A percentile compares a stretch with the other conserved stretches of the same genome.
Conservation (phyloP, 2,888 invertebrate genomes). For the Xestia rhomboidea region DNA sequence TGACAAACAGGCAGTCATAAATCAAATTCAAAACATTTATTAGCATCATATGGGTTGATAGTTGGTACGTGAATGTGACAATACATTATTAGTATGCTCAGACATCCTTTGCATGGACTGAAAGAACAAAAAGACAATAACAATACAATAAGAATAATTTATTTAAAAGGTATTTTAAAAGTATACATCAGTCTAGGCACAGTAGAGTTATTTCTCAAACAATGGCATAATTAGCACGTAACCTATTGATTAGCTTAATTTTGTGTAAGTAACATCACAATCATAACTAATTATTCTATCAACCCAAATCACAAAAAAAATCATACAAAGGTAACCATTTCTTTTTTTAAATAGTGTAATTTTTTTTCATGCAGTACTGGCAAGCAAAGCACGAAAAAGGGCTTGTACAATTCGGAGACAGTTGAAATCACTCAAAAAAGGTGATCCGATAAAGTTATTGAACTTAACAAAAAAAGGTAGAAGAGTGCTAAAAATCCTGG, state of each 20-base stretch:
- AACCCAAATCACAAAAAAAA: neutral
- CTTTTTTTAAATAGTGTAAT: neutral
- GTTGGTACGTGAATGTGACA: no score
- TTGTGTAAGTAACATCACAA: neutral
- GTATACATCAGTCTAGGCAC: no score
- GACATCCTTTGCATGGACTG: no score
- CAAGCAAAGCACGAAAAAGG: constrained; percentile 10
- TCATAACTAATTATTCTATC: neutral
- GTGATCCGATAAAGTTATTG: constrained; percentile 5
- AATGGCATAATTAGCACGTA: neutral
- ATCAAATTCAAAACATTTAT: no score
- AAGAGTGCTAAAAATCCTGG: constrained; percentile 14
- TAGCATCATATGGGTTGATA: no score
- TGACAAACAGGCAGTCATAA: no score
- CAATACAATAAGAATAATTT: no score
- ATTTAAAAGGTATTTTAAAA: no score
- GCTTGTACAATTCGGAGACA: constrained; percentile 21
- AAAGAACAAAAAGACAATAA: no score
- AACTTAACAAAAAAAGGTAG: constrained; percentile 17
- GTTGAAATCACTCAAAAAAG: constrained; percentile 26
- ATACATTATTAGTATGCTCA: no score
- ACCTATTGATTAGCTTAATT: neutral
- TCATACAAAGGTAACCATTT: fast-evolving
- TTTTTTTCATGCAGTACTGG: constrained; percentile 11
- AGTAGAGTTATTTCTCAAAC: no score